A percentile compares a stretch with the other conserved stretches of the same genome.
Conservation (phyloP, 1,140 invertebrate species). For the Doryteuthis pealeii region DNA sequence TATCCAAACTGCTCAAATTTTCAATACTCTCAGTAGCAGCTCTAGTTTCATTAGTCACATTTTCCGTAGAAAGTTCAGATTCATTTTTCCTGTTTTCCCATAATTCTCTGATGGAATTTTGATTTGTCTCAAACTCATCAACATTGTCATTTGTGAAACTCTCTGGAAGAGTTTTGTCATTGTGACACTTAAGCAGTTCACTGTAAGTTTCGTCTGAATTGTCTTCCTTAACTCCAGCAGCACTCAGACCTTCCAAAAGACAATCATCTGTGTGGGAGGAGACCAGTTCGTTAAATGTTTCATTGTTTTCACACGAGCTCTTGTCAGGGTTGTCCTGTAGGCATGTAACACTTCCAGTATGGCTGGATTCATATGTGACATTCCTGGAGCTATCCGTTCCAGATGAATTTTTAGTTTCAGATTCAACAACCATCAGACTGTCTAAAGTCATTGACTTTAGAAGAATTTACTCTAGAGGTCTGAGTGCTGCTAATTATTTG, state of each 20-base stretch:
- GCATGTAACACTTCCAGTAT: neutral
- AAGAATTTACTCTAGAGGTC: neutral
- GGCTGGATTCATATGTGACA: conserved; percentile 3
- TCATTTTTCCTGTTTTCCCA: neutral
- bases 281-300: neutral
- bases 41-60: neutral
- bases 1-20: neutral
- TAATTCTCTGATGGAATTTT: conserved; percentile 1
- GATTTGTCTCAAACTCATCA: neutral
- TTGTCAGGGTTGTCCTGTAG: neutral
- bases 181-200: too few relatives aligned
- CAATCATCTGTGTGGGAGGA: neutral
- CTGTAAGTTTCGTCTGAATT: neutral
- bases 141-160: neutral
- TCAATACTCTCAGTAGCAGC: conserved; percentile 1
- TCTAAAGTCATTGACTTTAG: conserved; percentile 5
- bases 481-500: too few relatives aligned
- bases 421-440: conserved; percentile 7
- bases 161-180: neutral
- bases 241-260: neutral
- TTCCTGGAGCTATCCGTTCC: conserved; percentile 6
- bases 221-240: neutral
- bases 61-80: neutral
- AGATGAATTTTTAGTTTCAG: conserved; percentile 1
- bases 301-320: conserved; percentile 3